phyloP scores from a whole-genome alignment of 2,888 invertebrate species.

The Fragum fragum region DNA sequence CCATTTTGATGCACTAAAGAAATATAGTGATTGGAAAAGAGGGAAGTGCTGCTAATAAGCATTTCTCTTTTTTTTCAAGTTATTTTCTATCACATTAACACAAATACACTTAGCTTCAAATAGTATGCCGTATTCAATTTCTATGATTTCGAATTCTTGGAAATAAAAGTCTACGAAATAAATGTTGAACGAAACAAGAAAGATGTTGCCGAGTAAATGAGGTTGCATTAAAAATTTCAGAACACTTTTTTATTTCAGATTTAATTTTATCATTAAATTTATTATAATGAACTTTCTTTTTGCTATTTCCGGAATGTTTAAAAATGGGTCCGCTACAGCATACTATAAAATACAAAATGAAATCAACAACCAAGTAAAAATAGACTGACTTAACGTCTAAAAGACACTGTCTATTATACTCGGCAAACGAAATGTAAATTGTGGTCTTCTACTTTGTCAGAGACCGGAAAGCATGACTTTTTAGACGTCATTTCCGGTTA shows the following conservation, averaged over 20 bases:
- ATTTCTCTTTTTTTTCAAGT: too few species aligned
- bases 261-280: neutral
- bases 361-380: neutral
- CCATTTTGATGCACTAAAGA: too few species aligned
- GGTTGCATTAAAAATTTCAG: neutral
- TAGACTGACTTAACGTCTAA: too few species aligned
- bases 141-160: too few species aligned
- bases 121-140: too few species aligned
- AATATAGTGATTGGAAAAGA: too few species aligned
- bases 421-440: constrained; percentile 1
- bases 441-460: constrained; percentile 36
- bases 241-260: too few species aligned
- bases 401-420: too few species aligned
- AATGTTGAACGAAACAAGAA: neutral
- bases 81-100: too few species aligned
- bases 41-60: too few species aligned
- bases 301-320: constrained; percentile 53
- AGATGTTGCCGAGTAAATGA: neutral
- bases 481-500: constrained; percentile 26
- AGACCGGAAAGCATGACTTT: constrained; percentile 7
- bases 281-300: neutral
- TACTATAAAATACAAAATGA: constrained; percentile 4
- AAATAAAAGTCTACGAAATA: too few species aligned
- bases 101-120: too few species aligned
- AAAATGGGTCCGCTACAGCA: constrained; percentile 55